Evolutionary conservation across 2,797 vertebrate genomes (phyloP).

Genomic region (Poeciliopsis paucimaculata): DNA sequence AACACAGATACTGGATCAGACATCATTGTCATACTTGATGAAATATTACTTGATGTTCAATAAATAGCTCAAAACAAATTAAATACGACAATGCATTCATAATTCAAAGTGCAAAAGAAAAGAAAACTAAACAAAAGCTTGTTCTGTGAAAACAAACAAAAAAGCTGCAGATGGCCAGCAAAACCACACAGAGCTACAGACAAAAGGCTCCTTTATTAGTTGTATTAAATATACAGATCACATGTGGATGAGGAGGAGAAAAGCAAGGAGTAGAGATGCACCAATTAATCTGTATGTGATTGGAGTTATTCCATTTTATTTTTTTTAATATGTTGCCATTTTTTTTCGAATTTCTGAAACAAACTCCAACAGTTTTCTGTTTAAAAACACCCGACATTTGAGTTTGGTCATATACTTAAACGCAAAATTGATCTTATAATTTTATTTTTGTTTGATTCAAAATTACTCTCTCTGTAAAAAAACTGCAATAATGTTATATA

Average conservation of each 20-base stretch:
- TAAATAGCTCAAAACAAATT: slow-evolving; percentile 15
- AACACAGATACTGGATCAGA: not conserved
- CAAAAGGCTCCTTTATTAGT: slow-evolving; percentile 41
- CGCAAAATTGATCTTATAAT: not conserved
- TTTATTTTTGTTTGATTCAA: not conserved
- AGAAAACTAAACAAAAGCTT: not conserved
- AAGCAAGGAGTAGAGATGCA: slow-evolving; percentile 7
- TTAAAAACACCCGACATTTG: not conserved
- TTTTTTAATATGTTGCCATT: not conserved
- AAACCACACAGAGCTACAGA: slow-evolving; percentile 32
- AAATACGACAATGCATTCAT: slow-evolving; percentile 32
- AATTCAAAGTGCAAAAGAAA: slow-evolving; percentile 32
- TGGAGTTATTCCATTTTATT: not conserved
- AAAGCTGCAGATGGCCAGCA: slow-evolving; percentile 51
- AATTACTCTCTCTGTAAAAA: not conserved
- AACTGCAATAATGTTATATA: not conserved
- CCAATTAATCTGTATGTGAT: slow-evolving; percentile 5
- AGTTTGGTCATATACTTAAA: not conserved
- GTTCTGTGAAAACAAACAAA: slow-evolving; percentile 47
- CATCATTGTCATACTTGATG: not conserved
- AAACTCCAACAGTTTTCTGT: not conserved
- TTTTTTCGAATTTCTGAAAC: not conserved
- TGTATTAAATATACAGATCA: slow-evolving; percentile 36
- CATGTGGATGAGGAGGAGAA: slow-evolving; percentile 20
- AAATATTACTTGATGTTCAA: slow-evolving; percentile 14